These are phyloP conservation scores for Anoura caudifer DNA, from an alignment of 2,113 vertebrate genomes.

Conservation along the genomic window DNA sequence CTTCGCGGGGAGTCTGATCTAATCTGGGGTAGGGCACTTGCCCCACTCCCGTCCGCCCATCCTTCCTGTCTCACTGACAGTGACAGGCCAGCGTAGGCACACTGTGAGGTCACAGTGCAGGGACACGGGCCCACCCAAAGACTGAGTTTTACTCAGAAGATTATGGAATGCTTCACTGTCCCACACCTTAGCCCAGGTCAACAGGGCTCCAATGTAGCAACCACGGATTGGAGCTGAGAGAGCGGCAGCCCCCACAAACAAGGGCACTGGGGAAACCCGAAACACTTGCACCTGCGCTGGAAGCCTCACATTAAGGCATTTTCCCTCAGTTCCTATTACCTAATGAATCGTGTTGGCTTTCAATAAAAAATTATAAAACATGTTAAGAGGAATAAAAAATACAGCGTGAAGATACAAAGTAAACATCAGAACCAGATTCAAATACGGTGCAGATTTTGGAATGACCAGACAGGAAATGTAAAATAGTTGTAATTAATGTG, in stretches of 20 bases:
- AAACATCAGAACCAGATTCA: neutral
- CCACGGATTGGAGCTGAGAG: neutral
- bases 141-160: neutral
- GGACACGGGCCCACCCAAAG: no score
- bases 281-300: neutral
- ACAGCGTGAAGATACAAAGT: neutral
- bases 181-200: fast-evolving
- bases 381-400: neutral
- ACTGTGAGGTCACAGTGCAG: neutral
- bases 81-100: neutral
- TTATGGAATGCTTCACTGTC: neutral
- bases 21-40: neutral
- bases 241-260: neutral
- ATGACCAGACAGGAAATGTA: neutral
- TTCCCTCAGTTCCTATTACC: neutral
- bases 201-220: fast-evolving
- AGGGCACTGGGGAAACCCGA: neutral
- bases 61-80: neutral
- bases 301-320: neutral
- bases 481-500: neutral
- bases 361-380: neutral
- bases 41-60: neutral
- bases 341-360: neutral
- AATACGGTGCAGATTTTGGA: neutral
- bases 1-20: neutral